phyloP scores from a whole-genome alignment of 2,113 vertebrate species.

The Hippocampus abdominalis region DNA sequence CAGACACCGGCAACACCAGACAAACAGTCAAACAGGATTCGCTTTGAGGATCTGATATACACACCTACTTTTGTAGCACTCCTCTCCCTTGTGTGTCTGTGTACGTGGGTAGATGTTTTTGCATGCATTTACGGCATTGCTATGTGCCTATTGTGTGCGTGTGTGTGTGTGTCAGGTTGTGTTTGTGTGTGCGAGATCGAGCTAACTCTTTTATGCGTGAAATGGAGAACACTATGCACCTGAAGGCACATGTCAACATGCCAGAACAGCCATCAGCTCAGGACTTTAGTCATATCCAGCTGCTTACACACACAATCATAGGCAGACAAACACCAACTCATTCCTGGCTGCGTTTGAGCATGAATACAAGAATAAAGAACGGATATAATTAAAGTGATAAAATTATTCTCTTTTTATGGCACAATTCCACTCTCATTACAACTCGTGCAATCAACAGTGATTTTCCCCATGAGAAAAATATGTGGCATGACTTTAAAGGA shows the following conservation, averaged over 20 bases:
- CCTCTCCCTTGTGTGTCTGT: slow-evolving; percentile 27
- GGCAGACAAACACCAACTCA: slow-evolving; percentile 10
- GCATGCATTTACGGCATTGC: slow-evolving; percentile 46
- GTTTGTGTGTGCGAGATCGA: neutral
- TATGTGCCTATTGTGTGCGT: slow-evolving; percentile 12
- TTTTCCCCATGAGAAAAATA: slow-evolving; percentile 38
- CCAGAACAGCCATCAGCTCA: slow-evolving; percentile 53
- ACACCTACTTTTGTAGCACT: slow-evolving; percentile 39
- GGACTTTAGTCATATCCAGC: slow-evolving; percentile 56
- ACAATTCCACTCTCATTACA: slow-evolving; percentile 40
- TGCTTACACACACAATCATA: slow-evolving; percentile 43
- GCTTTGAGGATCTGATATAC: slow-evolving; percentile 41
- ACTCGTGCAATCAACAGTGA: slow-evolving; percentile 31
- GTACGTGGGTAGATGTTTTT: slow-evolving; percentile 54
- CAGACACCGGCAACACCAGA: slow-evolving; percentile 47
- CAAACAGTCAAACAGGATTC: slow-evolving; percentile 36
- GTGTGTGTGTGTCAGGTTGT: slow-evolving; percentile 17
- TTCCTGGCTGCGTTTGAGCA: slow-evolving; percentile 7
- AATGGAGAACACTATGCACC: slow-evolving; percentile 61
- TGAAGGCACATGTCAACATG: slow-evolving; percentile 62
- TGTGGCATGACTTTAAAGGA: slow-evolving; percentile 33
- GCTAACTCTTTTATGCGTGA: slow-evolving; percentile 60
- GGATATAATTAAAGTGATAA: slow-evolving; percentile 34
- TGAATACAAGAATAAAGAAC: slow-evolving; percentile 11
- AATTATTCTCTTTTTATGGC: slow-evolving; percentile 12